phyloP scores from a whole-genome alignment of 2,888 invertebrate genomes.

The Hyalella azteca region DNA sequence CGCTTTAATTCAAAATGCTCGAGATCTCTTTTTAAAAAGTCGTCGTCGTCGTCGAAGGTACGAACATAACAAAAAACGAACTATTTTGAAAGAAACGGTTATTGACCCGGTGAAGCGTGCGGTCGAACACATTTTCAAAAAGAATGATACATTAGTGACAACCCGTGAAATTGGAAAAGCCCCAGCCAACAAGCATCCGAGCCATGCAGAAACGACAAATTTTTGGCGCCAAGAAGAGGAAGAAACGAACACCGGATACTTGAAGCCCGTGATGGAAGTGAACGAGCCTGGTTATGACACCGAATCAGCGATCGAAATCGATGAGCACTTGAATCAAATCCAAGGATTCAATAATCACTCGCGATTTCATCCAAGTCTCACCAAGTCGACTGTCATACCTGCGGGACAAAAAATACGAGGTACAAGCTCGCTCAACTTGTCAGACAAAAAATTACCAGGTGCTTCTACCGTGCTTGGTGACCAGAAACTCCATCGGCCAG shows the following conservation, averaged over 20 bases:
- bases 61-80: not conserved
- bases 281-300: not conserved
- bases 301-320: not conserved
- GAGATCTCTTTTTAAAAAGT: constrained; percentile 12
- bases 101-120: not conserved
- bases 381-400: not conserved
- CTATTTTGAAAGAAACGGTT: not conserved
- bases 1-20: not conserved
- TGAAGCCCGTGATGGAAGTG: not conserved
- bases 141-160: not conserved
- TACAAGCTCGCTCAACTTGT: constrained; percentile 20
- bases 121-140: constrained; percentile 10
- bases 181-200: not conserved
- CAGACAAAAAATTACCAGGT: constrained; percentile 32
- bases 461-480: not conserved
- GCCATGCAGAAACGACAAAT: not conserved
- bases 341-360: not conserved
- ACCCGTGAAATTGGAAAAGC: not conserved
- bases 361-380: not conserved
- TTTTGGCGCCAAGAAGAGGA: not conserved
- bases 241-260: not conserved
- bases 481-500: not conserved
- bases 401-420: not conserved
- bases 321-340: not conserved
- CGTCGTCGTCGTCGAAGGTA: not conserved